Conservation (phyloP, 2,888 invertebrate genomes). For the Bombylius discolor region DNA sequence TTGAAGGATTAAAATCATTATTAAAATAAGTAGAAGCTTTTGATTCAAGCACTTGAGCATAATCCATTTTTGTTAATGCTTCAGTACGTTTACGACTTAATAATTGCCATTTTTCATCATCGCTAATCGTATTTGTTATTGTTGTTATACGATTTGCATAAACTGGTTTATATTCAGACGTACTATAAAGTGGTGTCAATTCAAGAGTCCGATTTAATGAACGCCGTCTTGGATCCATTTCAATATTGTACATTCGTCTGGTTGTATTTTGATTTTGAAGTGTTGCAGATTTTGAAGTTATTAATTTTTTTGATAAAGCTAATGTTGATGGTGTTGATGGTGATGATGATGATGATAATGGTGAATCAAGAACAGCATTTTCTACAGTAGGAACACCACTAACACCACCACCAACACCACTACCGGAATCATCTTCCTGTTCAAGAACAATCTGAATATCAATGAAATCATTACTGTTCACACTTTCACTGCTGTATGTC, state of each 20-base stretch:
- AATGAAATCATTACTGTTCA: conserved; percentile 24
- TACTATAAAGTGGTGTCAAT: conserved; percentile 28
- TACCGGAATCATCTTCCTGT: not conserved
- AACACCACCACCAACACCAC: too few relatives aligned
- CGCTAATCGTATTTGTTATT: conserved; percentile 28
- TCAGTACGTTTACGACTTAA: conserved; percentile 29
- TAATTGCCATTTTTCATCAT: conserved; percentile 36
- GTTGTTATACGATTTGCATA: conserved; percentile 32
- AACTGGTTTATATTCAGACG: conserved; percentile 31
- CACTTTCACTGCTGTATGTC: conserved; percentile 29
- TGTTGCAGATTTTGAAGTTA: not conserved
- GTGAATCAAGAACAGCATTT: not conserved
- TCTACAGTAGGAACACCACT: too few relatives aligned
- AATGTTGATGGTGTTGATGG: not conserved
- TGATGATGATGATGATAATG: too few relatives aligned
- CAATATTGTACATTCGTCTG: not conserved
- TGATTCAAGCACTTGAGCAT: conserved; percentile 14
- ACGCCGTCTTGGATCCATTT: not conserved
- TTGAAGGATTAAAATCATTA: not conserved
- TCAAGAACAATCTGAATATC: conserved; percentile 27
- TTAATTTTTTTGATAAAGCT: not conserved
- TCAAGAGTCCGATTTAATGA: conserved; percentile 18
- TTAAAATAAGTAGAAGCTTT: conserved; percentile 7
- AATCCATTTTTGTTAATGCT: conserved; percentile 18
- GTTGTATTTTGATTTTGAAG: not conserved